Base-by-base conservation (phyloP, 2,797 vertebrate species). In the Distichodus sexfasciatus region DNA sequence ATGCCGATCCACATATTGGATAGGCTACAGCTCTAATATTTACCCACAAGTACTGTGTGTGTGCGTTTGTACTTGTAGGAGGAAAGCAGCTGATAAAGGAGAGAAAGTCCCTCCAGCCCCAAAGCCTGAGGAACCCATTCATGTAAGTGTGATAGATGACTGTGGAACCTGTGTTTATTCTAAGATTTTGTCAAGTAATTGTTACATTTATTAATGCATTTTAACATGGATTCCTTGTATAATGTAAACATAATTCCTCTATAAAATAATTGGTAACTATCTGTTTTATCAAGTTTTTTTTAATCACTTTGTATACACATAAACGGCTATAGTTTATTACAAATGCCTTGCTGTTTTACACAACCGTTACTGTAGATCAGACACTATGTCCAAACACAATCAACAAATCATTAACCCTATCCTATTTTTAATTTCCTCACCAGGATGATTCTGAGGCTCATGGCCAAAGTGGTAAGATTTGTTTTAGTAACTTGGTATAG, bases 381-480 rank as follows among this genome's bases (percentile, higher is more conserved):
- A n/a, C n/a, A n/a, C n/a, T n/a, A n/a, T n/a, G n/a, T n/a, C n/a
- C n/a, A n/a, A n/a, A n/a, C n/a, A n/a, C n/a, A n/a, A n/a, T n/a
- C n/a, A n/a, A n/a, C n/a, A n/a, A n/a, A n/a, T n/a, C n/a, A n/a
- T 26, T 65, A n/a, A 64, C n/a, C 11, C 3, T 36, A n/a, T 66
- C 38, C 12, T 21, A 75, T 23, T 74, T 9, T 28, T 6, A 77
- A n/a, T 41, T 79, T 59, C 69, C 79, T 68, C 69, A 63, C 71
- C 86, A 95, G 92, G 93, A 94, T 76, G 92, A 95, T 66, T 87
- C 88, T 43, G 94, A 95, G 65, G 67, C 86, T 76, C 82, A 85
- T 83, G 84, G 85, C 83, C 86, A 84, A 76, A 86, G 74, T 7
- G 91, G 91, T 91, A 75, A 91, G 88, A 76, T 77, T 17, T 38